Base-by-base conservation (phyloP, 2,113 vertebrate species). In the Chloropsis cyanopogon region DNA sequence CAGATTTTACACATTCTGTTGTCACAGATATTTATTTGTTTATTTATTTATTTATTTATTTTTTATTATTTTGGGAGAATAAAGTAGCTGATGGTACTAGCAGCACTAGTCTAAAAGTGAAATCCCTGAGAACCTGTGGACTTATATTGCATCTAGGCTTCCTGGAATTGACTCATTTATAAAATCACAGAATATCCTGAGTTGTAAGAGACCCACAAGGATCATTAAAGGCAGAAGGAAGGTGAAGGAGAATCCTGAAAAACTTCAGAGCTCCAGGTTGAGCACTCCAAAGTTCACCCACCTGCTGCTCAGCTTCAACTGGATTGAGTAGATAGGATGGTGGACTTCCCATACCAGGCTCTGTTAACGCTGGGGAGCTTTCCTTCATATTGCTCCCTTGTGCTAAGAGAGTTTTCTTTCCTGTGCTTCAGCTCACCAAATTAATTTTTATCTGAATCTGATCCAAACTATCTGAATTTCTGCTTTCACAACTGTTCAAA, bases 391-490 rank as follows among this genome's bases (percentile, higher is more conserved):
- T 42, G 65, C 18, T 60, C 35, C 23, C 13, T 88, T 75, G 10
- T 5, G n/a, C 49, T 82, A 33, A 50, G 26, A 69, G 52, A 76
- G 22, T 57, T 91, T 90, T 87, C 33, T 46, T 92, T 91, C 65
- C 66, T 93, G 50, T 77, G 53, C 31, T 94, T 10, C 41, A 76
- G n/a, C 66, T 88, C 91, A 91, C 65, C 60, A 84, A 86, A 86
- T 91, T 89, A 70, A 64, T 82, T 94, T 93, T 95, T 57, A 79
- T 56, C 65, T 84, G 61, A 95, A 53, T 46, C 19, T 56, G 44
- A 68, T 68, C 72, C 77, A 84, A 66, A 71, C 37, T 39, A 35
- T 61, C 57, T 71, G 56, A 84, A 92, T 52, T 90, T 92, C 50
- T 93, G 41, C 83, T 94, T 91, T 93, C 77, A 89, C 52, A 86